Evolutionary conservation across 2,113 vertebrate species (phyloP).

Genomic region (Hippocampus mohnikei): DNA sequence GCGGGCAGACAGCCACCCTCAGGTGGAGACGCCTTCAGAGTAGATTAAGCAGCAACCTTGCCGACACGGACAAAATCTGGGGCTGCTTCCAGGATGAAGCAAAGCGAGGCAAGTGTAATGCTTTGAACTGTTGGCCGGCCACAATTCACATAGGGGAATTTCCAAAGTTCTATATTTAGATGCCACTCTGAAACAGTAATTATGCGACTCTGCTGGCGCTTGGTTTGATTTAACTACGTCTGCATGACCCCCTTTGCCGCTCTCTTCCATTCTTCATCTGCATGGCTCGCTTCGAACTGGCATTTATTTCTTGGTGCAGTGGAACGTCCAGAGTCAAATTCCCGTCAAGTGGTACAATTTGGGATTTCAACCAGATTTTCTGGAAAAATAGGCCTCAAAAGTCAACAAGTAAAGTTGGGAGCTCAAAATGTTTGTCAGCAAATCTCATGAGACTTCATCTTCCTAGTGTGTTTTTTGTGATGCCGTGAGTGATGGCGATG

Average conservation of each 20-base stretch:
- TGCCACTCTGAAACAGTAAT: slow-evolving; percentile 39
- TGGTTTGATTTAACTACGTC: slow-evolving; percentile 25
- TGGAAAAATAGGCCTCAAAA: not conserved
- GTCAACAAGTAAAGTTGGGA: not conserved
- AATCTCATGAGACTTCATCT: not conserved
- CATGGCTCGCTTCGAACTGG: not conserved
- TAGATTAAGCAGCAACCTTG: not conserved
- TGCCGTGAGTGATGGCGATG: too few species aligned
- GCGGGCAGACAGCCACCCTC: slow-evolving; percentile 22
- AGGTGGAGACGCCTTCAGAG: slow-evolving; percentile 4
- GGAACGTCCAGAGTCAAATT: not conserved
- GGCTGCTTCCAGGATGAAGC: slow-evolving; percentile 28
- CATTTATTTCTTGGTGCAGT: not conserved
- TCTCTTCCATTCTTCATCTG: slow-evolving; percentile 1
- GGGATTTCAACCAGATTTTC: not conserved
- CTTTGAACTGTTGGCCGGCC: slow-evolving; percentile 28
- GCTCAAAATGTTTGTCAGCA: not conserved
- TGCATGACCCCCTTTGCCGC: slow-evolving; percentile 18
- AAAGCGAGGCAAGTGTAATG: slow-evolving; percentile 25
- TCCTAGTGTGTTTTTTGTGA: not conserved
- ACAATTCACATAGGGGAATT: slow-evolving; percentile 40
- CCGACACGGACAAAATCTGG: not conserved
- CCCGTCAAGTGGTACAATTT: not conserved
- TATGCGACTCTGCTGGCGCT: slow-evolving; percentile 30
- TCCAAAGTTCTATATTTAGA: slow-evolving; percentile 46